These are phyloP conservation scores for Heliconius hermathena DNA, from an alignment of 1,140 invertebrate genomes.

Conservation along the genomic window DNA sequence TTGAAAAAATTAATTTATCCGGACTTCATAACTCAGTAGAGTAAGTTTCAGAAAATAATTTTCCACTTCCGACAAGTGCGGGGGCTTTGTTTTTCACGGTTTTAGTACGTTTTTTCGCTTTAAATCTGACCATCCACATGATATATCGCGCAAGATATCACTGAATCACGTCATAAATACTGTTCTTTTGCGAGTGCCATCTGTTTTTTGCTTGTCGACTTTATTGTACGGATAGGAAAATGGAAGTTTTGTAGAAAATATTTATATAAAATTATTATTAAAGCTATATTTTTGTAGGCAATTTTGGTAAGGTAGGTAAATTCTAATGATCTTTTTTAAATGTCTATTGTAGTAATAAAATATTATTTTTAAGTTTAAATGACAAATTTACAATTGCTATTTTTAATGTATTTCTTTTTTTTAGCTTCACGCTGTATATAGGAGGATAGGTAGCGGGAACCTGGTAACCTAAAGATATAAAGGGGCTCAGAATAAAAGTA, in stretches of 20 bases:
- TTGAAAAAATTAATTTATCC: conserved; percentile 30
- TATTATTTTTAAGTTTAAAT: too few relatives aligned
- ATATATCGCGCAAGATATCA: conserved; percentile 2
- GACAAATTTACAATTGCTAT: too few relatives aligned
- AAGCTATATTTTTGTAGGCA: too few relatives aligned
- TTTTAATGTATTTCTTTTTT: too few relatives aligned
- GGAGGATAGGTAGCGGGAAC: too few relatives aligned
- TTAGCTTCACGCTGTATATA: too few relatives aligned
- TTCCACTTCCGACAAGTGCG: conserved; percentile 26
- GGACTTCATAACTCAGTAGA: conserved; percentile 23
- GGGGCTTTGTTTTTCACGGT: conserved; percentile 22
- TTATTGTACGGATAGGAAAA: not conserved
- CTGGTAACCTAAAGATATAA: too few relatives aligned
- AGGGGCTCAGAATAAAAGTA: too few relatives aligned
- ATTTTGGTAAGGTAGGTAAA: too few relatives aligned
- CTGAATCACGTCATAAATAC: conserved; percentile 4
- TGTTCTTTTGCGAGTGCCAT: conserved; percentile 2
- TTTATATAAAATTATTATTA: not conserved
- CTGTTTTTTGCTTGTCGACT: conserved; percentile 1
- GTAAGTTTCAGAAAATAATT: conserved; percentile 32
- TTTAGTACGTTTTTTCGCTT: conserved; percentile 17
- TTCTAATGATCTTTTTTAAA: too few relatives aligned
- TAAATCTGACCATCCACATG: conserved; percentile 13
- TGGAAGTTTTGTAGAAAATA: not conserved
- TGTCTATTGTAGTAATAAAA: too few relatives aligned